These are phyloP conservation scores for Drosophila lacteicornis DNA, from an alignment of 1,140 invertebrate species.

Conservation along the genomic window DNA sequence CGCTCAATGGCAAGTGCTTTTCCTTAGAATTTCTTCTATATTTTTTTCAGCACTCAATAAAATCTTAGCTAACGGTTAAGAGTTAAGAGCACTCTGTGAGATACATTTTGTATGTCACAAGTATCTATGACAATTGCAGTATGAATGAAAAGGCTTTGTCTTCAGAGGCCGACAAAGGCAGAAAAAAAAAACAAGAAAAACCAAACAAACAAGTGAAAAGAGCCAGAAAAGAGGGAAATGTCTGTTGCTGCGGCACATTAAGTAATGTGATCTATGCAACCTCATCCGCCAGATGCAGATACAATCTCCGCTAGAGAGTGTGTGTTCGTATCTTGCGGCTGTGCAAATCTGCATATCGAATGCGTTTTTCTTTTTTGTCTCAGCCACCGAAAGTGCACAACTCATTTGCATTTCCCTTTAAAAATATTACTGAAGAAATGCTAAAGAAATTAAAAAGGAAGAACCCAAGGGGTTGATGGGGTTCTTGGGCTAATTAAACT, in stretches of 20 bases:
- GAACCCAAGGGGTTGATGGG: neutral
- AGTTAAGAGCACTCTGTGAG: conserved; percentile 28
- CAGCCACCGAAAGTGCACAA: conserved; percentile 40
- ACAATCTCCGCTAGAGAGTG: conserved; percentile 31
- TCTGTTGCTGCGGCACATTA: conserved; percentile 60
- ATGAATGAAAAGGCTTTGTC: conserved; percentile 75
- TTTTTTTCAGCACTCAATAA: conserved; percentile 27
- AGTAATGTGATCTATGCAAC: conserved; percentile 79
- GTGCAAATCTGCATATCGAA: conserved; percentile 77
- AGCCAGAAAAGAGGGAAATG: conserved; percentile 61
- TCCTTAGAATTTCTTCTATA: conserved; percentile 13
- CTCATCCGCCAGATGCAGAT: conserved; percentile 41
- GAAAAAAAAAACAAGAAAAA: conserved; percentile 25
- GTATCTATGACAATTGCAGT: conserved; percentile 72
- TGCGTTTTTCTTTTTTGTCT: conserved; percentile 64
- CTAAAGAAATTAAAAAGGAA: neutral
- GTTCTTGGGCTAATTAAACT: conserved; percentile 62
- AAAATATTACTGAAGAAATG: conserved; percentile 12
- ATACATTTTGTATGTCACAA: conserved; percentile 66
- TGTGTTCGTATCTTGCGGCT: conserved; percentile 55
- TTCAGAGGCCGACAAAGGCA: conserved; percentile 31
- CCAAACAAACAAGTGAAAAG: conserved; percentile 73
- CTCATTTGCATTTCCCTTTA: conserved; percentile 58
- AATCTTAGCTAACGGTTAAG: conserved; percentile 33
- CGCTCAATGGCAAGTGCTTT: conserved; percentile 21